Evolutionary conservation across 2,888 invertebrate species (phyloP).

Genomic region (Brenthis ino): DNA sequence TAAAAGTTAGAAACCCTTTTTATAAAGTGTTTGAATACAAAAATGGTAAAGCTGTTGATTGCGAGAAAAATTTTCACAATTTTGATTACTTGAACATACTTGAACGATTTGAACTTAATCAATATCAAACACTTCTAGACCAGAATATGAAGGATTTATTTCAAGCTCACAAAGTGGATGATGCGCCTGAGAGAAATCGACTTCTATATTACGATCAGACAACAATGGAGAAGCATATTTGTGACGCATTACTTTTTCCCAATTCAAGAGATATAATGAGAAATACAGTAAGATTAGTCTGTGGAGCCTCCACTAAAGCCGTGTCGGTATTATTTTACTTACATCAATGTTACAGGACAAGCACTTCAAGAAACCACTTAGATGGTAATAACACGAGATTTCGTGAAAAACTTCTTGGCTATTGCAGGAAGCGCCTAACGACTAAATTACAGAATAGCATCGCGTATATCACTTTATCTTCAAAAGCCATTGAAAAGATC

Average conservation of each 20-base stretch:
- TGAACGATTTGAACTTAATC: slow-evolving; percentile 69
- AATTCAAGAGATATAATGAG: slow-evolving; percentile 71
- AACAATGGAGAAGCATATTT: slow-evolving; percentile 68
- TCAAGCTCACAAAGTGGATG: slow-evolving; percentile 45
- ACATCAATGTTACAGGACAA: slow-evolving; percentile 69
- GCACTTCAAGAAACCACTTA: slow-evolving; percentile 60
- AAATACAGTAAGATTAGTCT: slow-evolving; percentile 62
- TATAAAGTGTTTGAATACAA: slow-evolving; percentile 65
- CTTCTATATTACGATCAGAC: slow-evolving; percentile 67
- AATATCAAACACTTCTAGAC: slow-evolving; percentile 65
- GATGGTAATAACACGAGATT: slow-evolving; percentile 66
- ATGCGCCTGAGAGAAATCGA: slow-evolving; percentile 46
- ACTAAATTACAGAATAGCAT: slow-evolving; percentile 62
- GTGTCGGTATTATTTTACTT: slow-evolving; percentile 74
- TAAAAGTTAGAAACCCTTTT: slow-evolving; percentile 44
- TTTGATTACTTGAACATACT: slow-evolving; percentile 62
- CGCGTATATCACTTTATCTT: slow-evolving; percentile 59
- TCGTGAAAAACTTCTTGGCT: slow-evolving; percentile 67
- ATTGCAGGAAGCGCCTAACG: slow-evolving; percentile 60
- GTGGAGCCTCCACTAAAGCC: slow-evolving; percentile 60
- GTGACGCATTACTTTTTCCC: slow-evolving; percentile 57
- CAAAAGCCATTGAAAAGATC: slow-evolving; percentile 62
- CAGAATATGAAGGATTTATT: slow-evolving; percentile 62
- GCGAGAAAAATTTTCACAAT: slow-evolving; percentile 58
- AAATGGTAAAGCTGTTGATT: slow-evolving; percentile 58